Conservation (phyloP, 1,140 invertebrate species). For the Oryctes rhinoceros region DNA sequence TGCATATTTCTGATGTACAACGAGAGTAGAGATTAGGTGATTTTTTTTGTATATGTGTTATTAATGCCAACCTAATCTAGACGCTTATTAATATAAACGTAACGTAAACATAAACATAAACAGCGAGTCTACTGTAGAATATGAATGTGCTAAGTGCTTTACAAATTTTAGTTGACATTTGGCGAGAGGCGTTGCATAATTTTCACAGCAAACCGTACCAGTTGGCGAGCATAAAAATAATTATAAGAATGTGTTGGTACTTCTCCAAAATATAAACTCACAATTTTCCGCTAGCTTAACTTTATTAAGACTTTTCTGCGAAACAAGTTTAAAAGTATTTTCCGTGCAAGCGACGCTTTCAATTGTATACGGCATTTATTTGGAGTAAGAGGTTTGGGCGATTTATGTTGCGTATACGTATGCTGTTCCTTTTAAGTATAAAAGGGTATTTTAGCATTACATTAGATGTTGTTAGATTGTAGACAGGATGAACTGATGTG, state of each 20-base stretch:
- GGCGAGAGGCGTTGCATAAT: constrained; percentile 1
- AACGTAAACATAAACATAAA: too few relatives aligned
- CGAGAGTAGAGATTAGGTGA: too few relatives aligned
- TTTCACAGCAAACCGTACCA: constrained; percentile 8
- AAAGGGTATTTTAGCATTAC: too few relatives aligned
- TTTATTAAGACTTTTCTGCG: neutral
- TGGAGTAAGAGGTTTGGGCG: too few relatives aligned
- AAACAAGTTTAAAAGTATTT: neutral
- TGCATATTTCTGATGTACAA: too few relatives aligned
- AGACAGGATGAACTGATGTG: neutral
- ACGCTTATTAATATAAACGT: too few relatives aligned
- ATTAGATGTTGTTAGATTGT: too few relatives aligned
- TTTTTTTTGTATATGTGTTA: too few relatives aligned
- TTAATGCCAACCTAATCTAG: too few relatives aligned
- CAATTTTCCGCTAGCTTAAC: constrained; percentile 12
- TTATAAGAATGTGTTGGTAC: constrained; percentile 8
- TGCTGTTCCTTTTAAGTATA: too few relatives aligned
- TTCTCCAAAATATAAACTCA: constrained; percentile 10
- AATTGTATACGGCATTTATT: neutral
- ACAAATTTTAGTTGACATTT: constrained; percentile 4
- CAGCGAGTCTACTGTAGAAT: neutral
- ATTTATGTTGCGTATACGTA: too few relatives aligned
- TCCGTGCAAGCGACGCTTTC: neutral
- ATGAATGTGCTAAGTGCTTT: neutral
- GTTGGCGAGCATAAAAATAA: neutral